Evolutionary conservation across 2,888 invertebrate genomes (phyloP), one percentile per base, ranked within the genome.

Genomic region (Diaperis boleti): DNA sequence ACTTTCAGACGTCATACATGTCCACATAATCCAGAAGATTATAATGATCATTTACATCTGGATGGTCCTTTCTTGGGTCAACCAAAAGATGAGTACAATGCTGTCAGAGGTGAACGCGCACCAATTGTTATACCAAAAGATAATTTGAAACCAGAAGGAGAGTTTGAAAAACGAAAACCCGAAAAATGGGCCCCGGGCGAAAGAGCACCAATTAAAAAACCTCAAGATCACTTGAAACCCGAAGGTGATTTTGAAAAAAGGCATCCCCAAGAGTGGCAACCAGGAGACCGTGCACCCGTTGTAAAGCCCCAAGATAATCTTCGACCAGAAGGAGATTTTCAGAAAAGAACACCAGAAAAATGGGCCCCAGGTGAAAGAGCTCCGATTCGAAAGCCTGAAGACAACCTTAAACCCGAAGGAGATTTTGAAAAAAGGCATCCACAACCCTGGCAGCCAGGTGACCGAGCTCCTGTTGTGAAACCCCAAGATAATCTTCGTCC

Each of bases 1-100:
- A 39, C 41, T 33, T 60, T 65, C 70, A 94, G 94, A 79, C 92
- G 92, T 72, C 94, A 94, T 83, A 89, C 91, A 76, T 94, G 94
- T 82, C 88, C 91, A 71, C 93, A 92, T 82, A 76, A 81, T 33
- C 79, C 79, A 76, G 86, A 87, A 80, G 83, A 85, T 26, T 82
- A 89, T 78, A 88, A 89, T 76, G 91, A 92, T 77, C 88, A 92
- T 75, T 83, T 92, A 44, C 88, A 87, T 55, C 84, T 88, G 70
- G 91, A 91, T 76, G 91, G 91, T 8, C 88, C 85, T 1, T 87
- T 87, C 69, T 77, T 82, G 45, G 85, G 83, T 1, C 79, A 83
- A 70, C 82, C 84, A 66, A 83, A 81, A 49, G 82, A 82, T 54
- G 85, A 86, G 68, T 83, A 83, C 65, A 79, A 79, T 42, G 83